Base-by-base conservation (phyloP, 2,888 invertebrate species). In the Scotopteryx bipunctaria region DNA sequence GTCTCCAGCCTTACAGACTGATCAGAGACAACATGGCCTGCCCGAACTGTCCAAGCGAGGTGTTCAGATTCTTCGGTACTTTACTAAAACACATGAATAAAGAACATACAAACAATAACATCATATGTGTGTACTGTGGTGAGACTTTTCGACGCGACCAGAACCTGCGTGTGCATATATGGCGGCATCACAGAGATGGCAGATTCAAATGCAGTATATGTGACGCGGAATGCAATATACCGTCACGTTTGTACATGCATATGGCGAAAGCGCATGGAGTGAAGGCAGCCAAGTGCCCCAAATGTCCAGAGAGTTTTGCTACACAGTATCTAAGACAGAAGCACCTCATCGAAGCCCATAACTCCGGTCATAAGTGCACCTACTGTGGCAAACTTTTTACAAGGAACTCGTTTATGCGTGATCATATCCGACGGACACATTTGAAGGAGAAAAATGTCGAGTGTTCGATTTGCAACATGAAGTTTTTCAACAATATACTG, bases 281-380 rank as follows among this genome's bases (percentile, higher is more conserved):
- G 0, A 85, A 81, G 58, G 87, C 89, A 0, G 86, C 89, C 0
- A 90, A 87, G 55, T 91, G 91, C 49, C 80, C 86, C 0, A 83
- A 85, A 57, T 91, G 91, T 32, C 64, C 83, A 0, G 86, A 89
- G 58, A 65, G 71, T 0, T 93, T 93, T 45, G 81, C 91, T 0
- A 92, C 91, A 0, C 90, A 91, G 6, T 88, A 91, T 19, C 75
- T 91, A 8, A 69, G 93, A 0, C 89, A 87, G 36, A 88, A 91
- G 54, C 92, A 93, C 66, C 67, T 91, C 61, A 92, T 91, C 3
- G 86, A 91, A 0, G 92, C 83, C n/a, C 89, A 89, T 53, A 76
- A 86, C 37, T 83, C 83, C 0, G 90, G 89, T 0, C 87, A 88
- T 52, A 88, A 88, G 51, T 90, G 91, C 44, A 67, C 78, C 0